phyloP scores from a whole-genome alignment of 2,797 vertebrate species.

The Squalus acanthias region DNA sequence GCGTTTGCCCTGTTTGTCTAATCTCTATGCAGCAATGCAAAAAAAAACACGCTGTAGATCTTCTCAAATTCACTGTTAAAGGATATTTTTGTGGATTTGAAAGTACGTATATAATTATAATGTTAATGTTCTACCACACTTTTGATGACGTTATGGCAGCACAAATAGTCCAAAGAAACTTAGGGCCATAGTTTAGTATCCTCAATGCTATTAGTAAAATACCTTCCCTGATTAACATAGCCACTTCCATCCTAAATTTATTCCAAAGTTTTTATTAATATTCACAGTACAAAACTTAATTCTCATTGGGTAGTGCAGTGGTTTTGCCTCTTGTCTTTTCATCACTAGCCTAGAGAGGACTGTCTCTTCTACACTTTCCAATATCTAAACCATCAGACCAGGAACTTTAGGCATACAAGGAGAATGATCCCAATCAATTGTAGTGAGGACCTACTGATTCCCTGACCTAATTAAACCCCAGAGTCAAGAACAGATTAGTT shows the following conservation, averaged over 20 bases:
- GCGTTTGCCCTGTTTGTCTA: background rate
- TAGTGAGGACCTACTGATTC: background rate
- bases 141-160: background rate
- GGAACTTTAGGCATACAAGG: background rate
- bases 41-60: background rate
- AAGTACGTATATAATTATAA: background rate
- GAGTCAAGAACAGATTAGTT: background rate
- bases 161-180: background rate
- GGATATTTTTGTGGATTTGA: background rate
- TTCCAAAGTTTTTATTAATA: background rate
- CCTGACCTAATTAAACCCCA: background rate
- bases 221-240: background rate
- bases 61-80: background rate
- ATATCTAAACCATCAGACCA: background rate
- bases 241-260: background rate
- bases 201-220: background rate
- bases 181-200: background rate
- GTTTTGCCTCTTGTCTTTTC: background rate
- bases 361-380: background rate
- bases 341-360: too few relatives aligned
- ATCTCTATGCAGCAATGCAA: background rate
- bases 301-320: too few relatives aligned
- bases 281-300: background rate
- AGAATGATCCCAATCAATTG: background rate
- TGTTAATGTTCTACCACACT: background rate